A percentile compares a stretch with the other conserved stretches of the same genome.
Conservation (phyloP, 2,888 invertebrate genomes). For the Gastracanthus pulcherrimus region DNA sequence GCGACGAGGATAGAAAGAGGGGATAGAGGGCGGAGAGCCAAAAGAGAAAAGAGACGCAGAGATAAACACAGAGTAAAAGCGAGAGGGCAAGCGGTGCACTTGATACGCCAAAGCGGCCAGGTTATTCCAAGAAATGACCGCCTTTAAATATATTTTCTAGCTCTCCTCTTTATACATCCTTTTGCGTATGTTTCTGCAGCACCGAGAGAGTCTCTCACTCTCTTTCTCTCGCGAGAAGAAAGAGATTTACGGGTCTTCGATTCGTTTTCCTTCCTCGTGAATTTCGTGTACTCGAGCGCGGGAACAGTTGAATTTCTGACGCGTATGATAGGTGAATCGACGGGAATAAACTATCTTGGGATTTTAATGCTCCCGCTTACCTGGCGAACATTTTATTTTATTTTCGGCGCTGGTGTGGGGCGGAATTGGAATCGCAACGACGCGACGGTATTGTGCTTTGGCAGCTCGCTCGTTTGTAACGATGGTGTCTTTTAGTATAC, state of each 20-base stretch:
- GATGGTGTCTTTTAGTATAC: not conserved
- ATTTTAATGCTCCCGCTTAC: not conserved
- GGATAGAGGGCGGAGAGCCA: not conserved
- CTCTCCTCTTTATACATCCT: not conserved
- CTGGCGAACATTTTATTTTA: no score
- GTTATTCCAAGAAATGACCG: slow-evolving; percentile 67
- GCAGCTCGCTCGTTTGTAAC: no score
- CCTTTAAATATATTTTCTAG: slow-evolving; percentile 62
- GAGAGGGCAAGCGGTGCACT: slow-evolving; percentile 61
- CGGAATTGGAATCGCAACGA: not conserved
- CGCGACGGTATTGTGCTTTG: no score
- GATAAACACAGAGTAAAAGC: no score
- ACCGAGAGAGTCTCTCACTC: not conserved
- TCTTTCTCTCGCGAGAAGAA: no score
- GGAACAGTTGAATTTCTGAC: slow-evolving; percentile 8
- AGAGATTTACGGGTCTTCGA: slow-evolving; percentile 16
- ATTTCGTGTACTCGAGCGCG: not conserved
- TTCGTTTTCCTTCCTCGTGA: not conserved
- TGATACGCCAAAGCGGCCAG: slow-evolving; percentile 67
- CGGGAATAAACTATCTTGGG: not conserved
- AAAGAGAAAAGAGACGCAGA: not conserved
- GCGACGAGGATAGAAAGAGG: not conserved
- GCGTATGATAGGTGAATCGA: not conserved
- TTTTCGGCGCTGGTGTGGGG: not conserved
- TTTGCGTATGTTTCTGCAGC: not conserved